These are phyloP conservation scores for Tyrophagus putrescentiae DNA, from an alignment of 1,140 invertebrate species.

Conservation along the genomic window DNA sequence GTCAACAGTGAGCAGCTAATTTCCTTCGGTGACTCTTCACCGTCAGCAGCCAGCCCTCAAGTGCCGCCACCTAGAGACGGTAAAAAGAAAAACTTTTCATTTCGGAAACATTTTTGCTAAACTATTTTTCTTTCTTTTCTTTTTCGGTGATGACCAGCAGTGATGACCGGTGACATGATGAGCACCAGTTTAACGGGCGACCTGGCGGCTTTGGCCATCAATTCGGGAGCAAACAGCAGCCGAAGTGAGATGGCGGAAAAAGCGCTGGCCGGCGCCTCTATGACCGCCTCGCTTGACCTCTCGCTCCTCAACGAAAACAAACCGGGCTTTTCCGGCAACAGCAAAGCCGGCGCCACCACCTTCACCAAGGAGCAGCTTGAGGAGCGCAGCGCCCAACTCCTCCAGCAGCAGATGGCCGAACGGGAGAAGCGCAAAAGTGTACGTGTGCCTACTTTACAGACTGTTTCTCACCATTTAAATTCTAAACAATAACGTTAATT, in stretches of 20 bases:
- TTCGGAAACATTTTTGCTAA: no score
- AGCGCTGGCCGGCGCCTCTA: background rate
- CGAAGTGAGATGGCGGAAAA: background rate
- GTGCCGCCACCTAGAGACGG: no score
- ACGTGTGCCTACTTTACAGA: background rate
- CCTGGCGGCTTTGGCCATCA: background rate
- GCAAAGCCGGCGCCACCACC: background rate
- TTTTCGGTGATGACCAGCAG: no score
- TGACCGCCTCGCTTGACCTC: slow-evolving; percentile 1
- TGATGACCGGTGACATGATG: background rate
- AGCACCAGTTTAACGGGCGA: background rate
- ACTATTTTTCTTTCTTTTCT: no score
- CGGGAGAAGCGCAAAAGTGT: slow-evolving; percentile 9
- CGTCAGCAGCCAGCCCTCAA: no score
- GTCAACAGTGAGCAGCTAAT: no score
- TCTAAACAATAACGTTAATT: no score
- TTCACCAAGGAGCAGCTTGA: slow-evolving; percentile 6
- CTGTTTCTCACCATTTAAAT: no score
- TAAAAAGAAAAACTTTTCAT: no score
- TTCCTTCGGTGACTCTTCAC: no score
- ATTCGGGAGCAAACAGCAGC: background rate
- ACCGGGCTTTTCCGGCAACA: background rate
- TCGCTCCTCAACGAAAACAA: background rate
- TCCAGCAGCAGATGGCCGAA: background rate
- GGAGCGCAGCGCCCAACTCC: background rate